Conservation (phyloP, 2,113 vertebrate genomes). For the Ptilonorhynchus violaceus region DNA sequence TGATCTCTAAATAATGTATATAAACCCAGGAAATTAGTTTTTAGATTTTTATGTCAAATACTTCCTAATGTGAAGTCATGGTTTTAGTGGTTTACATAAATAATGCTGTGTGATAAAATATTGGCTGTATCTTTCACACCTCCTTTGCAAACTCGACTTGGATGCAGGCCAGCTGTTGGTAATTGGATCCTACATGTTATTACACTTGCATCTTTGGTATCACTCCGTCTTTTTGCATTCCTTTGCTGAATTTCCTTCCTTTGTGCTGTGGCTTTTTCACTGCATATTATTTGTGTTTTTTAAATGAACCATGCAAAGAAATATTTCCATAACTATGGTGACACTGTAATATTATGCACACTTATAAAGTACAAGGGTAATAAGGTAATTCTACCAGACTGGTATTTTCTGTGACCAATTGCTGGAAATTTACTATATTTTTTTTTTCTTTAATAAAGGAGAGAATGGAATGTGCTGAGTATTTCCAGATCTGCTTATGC, state of each 20-base stretch:
- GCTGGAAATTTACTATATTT: background rate
- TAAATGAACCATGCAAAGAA: background rate
- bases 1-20: background rate
- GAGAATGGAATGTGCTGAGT: slow-evolving; percentile 2
- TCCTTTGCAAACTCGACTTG: background rate
- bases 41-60: background rate
- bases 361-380: background rate
- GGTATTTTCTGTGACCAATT: background rate
- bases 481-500: background rate
- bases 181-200: background rate
- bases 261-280: background rate
- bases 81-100: background rate
- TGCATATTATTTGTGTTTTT: background rate
- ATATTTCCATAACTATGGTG: slow-evolving; percentile 13
- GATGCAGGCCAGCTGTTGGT: background rate
- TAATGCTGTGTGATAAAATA: background rate
- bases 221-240: background rate
- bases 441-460: background rate
- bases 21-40: background rate
- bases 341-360: background rate
- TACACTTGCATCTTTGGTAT: background rate
- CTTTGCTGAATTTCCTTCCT: background rate
- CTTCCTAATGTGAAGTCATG: background rate
- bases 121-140: background rate
- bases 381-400: background rate